Conservation (phyloP, 1,140 invertebrate species). For the Diorhabda sublineata region DNA sequence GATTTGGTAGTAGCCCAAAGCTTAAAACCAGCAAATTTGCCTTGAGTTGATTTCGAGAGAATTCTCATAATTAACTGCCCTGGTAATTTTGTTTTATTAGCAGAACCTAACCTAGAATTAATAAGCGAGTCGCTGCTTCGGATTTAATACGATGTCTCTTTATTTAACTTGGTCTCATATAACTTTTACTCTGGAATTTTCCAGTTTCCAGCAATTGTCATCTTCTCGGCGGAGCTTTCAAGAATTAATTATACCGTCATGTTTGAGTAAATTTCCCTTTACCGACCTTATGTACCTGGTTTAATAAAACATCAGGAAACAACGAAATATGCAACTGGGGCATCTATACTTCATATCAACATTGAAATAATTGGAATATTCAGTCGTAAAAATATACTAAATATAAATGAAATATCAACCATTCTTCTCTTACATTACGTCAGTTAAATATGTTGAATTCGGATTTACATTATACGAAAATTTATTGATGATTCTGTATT, state of each 20-base stretch:
- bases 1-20: neutral
- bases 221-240: constrained; percentile 2
- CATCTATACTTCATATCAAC: too few relatives aligned
- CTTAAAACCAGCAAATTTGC: neutral
- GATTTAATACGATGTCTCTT: constrained; percentile 10
- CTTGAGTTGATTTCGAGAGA: neutral
- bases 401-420: too few relatives aligned
- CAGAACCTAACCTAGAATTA: constrained; percentile 4
- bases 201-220: constrained; percentile 9
- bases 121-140: constrained; percentile 3
- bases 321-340: neutral
- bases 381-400: too few relatives aligned
- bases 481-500: too few relatives aligned
- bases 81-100: constrained; percentile 12
- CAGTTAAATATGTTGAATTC: too few relatives aligned
- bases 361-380: too few relatives aligned
- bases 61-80: constrained; percentile 5
- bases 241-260: constrained; percentile 2
- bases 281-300: neutral
- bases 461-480: too few relatives aligned
- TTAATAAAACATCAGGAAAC: neutral
- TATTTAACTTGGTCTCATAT: constrained; percentile 11
- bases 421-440: too few relatives aligned
- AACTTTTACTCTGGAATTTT: constrained; percentile 7
- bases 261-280: neutral